Base-by-base conservation (phyloP, 2,888 invertebrate genomes). In the Eilema sororculum region DNA sequence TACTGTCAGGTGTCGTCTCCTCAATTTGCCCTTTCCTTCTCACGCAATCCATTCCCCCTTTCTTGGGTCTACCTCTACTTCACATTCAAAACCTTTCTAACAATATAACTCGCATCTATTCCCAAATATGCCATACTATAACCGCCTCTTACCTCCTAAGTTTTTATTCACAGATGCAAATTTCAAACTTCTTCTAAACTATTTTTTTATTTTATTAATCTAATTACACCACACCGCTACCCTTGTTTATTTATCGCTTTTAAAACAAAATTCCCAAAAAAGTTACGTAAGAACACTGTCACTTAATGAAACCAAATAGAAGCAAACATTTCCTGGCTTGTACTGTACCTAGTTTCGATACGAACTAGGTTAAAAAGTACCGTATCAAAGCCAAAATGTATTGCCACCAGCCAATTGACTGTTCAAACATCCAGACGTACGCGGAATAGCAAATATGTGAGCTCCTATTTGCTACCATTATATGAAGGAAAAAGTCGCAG, bases 401-500 rank as follows among this genome's bases (percentile, higher is more conserved):
- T 88, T 87, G 86, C 86, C 82, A 79, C 78, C 79, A 90, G 86
- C 87, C 89, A 87, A 90, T 90, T 89, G 88, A 79, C 83, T 86
- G 85, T 87, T 88, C 87, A 89, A 88, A 89, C 81, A 87, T 76
- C 78, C 79, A 82, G 78, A 87, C 87, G 87, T 81, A 87, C 81
- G 82, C 85, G 85, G 89, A 90, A 90, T 90, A 88, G 83, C 84
- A 87, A 90, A 88, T 85, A 83, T 81, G 77, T 78, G 80, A 78
- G 78, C 77, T 81, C 79, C 77, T 85, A 81, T 86, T 86, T 82
- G 78, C 78, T 81, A 80, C 78, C 73, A 84, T 87, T 87, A 86
- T 84, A 82, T 75, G 75, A 67, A 78, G 77, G 73, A 37, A 82
- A 80, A 85, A 84, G 76, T 80, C 81, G 69, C 73, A 76, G 68